phyloP scores from a whole-genome alignment of 2,888 invertebrate species.

The Acronicta leporina region DNA sequence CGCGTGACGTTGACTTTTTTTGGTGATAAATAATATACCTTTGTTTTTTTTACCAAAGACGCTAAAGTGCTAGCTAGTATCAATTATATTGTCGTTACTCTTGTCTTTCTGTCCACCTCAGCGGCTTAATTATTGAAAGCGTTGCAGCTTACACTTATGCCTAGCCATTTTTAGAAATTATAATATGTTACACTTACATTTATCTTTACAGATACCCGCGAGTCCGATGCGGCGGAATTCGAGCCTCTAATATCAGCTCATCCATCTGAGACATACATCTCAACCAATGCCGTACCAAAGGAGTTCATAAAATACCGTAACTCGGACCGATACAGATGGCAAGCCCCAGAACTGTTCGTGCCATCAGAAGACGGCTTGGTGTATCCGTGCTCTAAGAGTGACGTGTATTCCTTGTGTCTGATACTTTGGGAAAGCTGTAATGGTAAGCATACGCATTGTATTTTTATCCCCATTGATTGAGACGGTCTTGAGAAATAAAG shows the following conservation, averaged over 20 bases:
- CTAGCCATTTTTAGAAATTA: no score
- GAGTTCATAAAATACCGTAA: constrained; percentile 65
- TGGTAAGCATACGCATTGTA: constrained; percentile 75
- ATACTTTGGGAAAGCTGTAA: constrained; percentile 85
- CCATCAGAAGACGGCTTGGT: constrained; percentile 74
- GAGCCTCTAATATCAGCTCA: constrained; percentile 76
- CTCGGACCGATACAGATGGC: constrained; percentile 77
- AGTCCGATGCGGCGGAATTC: constrained; percentile 64
- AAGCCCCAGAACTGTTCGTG: constrained; percentile 82
- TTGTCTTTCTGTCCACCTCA: no score
- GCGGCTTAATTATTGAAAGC: no score
- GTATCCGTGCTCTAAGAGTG: constrained; percentile 76
- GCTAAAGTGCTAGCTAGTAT: no score
- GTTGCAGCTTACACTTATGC: no score
- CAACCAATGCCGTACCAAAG: constrained; percentile 66
- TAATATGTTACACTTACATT: no score
- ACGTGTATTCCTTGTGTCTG: constrained; percentile 81
- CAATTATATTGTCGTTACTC: no score
- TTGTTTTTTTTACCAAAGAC: no score
- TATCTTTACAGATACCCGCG: constrained; percentile 68
- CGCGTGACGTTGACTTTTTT: constrained; percentile 74
- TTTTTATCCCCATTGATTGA: no score
- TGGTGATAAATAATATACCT: no score
- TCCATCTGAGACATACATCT: constrained; percentile 74
- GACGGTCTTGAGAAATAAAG: no score